Evolutionary conservation across 2,888 invertebrate genomes (phyloP).

Genomic region (Hymenopus coronatus): DNA sequence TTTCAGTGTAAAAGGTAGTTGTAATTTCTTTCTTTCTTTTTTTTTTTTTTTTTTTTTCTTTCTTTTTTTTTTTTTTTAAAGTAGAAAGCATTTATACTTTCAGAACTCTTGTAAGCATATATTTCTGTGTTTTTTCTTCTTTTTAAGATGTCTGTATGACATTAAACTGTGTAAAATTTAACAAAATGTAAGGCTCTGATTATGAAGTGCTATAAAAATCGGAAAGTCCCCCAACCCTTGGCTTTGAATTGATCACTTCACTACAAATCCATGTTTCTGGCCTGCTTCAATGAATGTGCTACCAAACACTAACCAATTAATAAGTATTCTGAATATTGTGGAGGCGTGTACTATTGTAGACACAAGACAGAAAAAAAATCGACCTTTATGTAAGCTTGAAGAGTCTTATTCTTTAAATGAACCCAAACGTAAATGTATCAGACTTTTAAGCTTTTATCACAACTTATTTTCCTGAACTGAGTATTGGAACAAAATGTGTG

Average conservation of each 20-base stretch:
- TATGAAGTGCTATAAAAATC: neutral
- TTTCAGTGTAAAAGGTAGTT: slow-evolving; percentile 12
- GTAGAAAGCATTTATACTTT: neutral
- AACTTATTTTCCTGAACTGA: too few relatives aligned
- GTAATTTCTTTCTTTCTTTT: neutral
- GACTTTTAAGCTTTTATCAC: neutral
- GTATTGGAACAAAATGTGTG: too few relatives aligned
- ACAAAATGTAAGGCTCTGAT: neutral
- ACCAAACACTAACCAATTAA: slow-evolving; percentile 29
- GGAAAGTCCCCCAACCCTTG: slow-evolving; percentile 19
- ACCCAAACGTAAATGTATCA: neutral
- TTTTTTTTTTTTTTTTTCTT: neutral
- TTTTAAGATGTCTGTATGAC: slow-evolving; percentile 20
- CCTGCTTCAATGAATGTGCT: slow-evolving; percentile 27
- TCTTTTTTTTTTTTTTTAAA: neutral
- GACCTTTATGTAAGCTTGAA: slow-evolving; percentile 31
- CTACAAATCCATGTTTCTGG: slow-evolving; percentile 28
- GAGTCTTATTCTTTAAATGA: slow-evolving; percentile 25
- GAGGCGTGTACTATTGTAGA: slow-evolving; percentile 30
- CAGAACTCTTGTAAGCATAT: neutral
- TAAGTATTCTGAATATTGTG: slow-evolving; percentile 29
- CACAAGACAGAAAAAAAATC: slow-evolving; percentile 26
- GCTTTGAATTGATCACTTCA: slow-evolving; percentile 28
- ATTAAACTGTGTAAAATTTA: neutral
- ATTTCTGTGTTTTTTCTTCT: slow-evolving; percentile 20